These are phyloP conservation scores for Ladona fulva DNA, from an alignment of 1,140 invertebrate genomes.

Conservation along the genomic window DNA sequence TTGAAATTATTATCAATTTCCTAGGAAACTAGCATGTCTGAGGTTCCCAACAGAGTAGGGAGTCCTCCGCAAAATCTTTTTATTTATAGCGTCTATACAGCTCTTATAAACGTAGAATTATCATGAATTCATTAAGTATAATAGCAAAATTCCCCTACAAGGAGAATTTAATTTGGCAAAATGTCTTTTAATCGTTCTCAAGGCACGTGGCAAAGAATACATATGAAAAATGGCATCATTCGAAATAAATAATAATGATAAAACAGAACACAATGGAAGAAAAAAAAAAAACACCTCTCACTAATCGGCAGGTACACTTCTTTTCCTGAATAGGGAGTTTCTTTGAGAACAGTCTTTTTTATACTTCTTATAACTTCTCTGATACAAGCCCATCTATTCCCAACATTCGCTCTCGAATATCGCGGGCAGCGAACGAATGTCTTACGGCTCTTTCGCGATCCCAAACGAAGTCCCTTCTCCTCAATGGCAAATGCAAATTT, in stretches of 20 bases:
- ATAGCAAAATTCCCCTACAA: neutral
- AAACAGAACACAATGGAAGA: neutral
- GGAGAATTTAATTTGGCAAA: slow-evolving; percentile 10
- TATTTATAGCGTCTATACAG: slow-evolving; percentile 1
- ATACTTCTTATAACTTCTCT: too few relatives aligned
- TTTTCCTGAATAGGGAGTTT: slow-evolving; percentile 3
- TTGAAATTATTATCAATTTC: neutral
- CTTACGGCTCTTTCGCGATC: too few relatives aligned
- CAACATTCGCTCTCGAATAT: too few relatives aligned
- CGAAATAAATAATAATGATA: neutral
- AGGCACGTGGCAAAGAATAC: neutral
- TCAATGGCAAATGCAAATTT: neutral
- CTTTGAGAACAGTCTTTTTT: neutral
- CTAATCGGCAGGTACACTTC: neutral
- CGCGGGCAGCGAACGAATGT: too few relatives aligned
- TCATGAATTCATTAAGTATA: neutral
- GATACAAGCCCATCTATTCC: too few relatives aligned
- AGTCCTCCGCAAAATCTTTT: neutral
- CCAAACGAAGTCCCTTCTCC: neutral
- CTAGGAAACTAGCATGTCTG: neutral
- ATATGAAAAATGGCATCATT: neutral
- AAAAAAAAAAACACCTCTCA: neutral
- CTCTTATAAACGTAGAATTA: neutral
- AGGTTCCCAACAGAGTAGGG: neutral
- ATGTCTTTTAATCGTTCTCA: slow-evolving; percentile 3